A percentile compares a stretch with the other conserved stretches of the same genome.
Conservation (phyloP, 2,888 invertebrate species). For the Phania funesta region DNA sequence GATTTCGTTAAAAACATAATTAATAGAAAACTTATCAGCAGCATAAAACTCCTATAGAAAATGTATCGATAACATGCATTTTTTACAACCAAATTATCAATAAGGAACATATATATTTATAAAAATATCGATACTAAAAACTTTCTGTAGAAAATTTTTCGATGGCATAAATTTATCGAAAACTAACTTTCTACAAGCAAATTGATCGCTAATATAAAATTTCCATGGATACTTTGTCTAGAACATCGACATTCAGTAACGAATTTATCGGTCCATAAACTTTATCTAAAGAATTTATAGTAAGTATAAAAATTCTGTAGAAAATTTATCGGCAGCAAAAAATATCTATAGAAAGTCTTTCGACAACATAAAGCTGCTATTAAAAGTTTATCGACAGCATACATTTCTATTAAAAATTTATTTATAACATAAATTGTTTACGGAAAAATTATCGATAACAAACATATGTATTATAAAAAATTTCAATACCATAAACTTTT, state of each 20-base stretch:
- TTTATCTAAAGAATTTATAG: not conserved
- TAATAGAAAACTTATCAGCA: not conserved
- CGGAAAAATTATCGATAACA: not conserved
- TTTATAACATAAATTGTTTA: not conserved
- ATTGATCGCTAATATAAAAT: not conserved
- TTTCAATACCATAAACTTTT: not conserved
- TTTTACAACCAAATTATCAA: too few relatives aligned
- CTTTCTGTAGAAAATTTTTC: not conserved
- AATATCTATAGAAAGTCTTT: not conserved
- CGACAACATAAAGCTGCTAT: not conserved
- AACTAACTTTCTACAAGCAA: not conserved
- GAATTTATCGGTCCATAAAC: not conserved
- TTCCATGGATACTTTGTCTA: not conserved
- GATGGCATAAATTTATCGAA: not conserved
- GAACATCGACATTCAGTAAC: not conserved
- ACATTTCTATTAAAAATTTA: not conserved
- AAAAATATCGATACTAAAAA: not conserved
- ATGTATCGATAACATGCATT: not conserved
- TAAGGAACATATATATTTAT: too few relatives aligned
- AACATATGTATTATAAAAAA: too few relatives aligned
- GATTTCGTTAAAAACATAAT: not conserved
- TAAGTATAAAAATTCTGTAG: not conserved
- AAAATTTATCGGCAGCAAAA: not conserved
- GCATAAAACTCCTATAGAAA: not conserved
- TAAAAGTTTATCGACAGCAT: not conserved